Evolutionary conservation across 2,797 vertebrate genomes (phyloP).

Genomic region (Coccyzus lansbergi): DNA sequence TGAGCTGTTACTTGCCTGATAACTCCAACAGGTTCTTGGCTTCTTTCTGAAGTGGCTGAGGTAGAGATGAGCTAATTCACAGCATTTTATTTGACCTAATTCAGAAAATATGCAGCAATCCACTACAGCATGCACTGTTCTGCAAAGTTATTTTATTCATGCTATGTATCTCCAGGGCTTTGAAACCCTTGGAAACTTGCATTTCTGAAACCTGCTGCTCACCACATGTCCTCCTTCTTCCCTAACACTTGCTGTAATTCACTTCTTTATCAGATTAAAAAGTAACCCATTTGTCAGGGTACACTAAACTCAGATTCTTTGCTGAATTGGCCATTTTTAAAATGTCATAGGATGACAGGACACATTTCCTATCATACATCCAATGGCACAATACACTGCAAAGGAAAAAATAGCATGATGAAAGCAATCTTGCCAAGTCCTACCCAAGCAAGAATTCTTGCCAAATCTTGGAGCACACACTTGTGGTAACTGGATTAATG

Average conservation of each 20-base stretch:
- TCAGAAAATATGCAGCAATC: conserved; percentile 15
- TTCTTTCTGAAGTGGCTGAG: neutral
- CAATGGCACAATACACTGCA: neutral
- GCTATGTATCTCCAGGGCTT: neutral
- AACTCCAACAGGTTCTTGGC: conserved; percentile 1
- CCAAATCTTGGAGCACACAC: neutral
- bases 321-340: neutral
- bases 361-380: neutral
- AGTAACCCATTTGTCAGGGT: neutral
- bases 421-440: neutral
- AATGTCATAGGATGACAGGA: neutral
- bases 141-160: conserved; percentile 17
- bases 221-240: neutral
- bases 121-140: neutral
- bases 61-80: conserved; percentile 31
- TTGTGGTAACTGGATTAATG: neutral
- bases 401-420: neutral
- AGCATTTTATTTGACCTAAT: conserved; percentile 20
- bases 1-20: neutral
- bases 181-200: neutral
- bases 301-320: neutral
- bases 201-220: conserved; percentile 19
- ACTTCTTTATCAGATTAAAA: neutral
- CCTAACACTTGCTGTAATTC: neutral
- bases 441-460: neutral